Evolutionary conservation across 2,797 vertebrate genomes (phyloP), one percentile per base, ranked within the genome.

Genomic region (Propithecus perrieri): DNA sequence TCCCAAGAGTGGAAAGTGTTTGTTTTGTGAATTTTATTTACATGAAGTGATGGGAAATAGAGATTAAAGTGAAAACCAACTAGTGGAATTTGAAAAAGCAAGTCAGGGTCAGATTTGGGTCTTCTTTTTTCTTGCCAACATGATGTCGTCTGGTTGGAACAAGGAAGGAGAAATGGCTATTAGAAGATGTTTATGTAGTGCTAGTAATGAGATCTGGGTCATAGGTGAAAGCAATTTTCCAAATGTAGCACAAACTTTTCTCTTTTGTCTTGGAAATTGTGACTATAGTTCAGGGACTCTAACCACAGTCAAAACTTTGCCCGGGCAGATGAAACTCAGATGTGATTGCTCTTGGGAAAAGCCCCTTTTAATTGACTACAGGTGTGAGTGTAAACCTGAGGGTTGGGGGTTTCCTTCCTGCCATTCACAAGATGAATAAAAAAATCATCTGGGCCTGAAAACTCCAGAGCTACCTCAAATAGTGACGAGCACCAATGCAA

Each of bases 201-300:
- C 48, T 48, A 43, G 79, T 97, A 97, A 97, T 97, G 97, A 97
- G 85, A 87, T 59, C 13, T 76, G 53, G 96, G 92, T 91, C 96
- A 96, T 71, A 97, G 92, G 95, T 95, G 97, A 97, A 83, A 81
- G 48, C 71, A 80, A 80, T 90, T 85, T 57, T 79, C 81, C 22
- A 69, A 87, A 15, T 33, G 15, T 22, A 76, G 33, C 69, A 80
- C 46, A 80, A 90, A 94, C 15, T 96, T 87, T 76, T 89, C 57
- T 65, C n/a, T 91, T 95, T 80, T 91, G 75, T 61, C 43, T 85
- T 69, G 2, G 53, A 94, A 85, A 92, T 13, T 80, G 35, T 88
- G 59, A 88, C 22, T 72, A 50, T 84, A 61, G 83, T 65, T 89
- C 28, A 59, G 63, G 30, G 33, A 69, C 38, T 89, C 8, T 69